Base-by-base conservation (phyloP, 2,797 vertebrate genomes). In the Halcyon leucocephala region DNA sequence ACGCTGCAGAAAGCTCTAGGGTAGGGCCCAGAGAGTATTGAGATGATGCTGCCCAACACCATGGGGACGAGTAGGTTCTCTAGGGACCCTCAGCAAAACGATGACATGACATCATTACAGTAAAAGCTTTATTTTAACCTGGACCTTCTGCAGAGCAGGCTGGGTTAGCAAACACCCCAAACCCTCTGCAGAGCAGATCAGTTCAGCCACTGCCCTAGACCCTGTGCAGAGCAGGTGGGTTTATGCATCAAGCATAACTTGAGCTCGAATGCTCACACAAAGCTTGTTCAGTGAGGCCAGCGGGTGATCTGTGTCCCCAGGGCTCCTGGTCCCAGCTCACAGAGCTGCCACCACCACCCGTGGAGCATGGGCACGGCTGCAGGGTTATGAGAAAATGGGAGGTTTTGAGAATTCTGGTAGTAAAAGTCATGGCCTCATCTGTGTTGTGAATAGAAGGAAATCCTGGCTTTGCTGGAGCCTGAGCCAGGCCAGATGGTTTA, bases 221-320 rank as follows among this genome's bases (percentile, higher is more conserved):
- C 24, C 48, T 71, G 26, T 76, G 48, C 44, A 51, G 42, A 62
- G 39, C 2, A 0, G 29, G 20, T 55, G 12, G 19, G 21, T 81
- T 61, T 44, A 52, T 25, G 13, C 6, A 1, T 35, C 29, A 55
- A 14, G 49, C n/a, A 10, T 21, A 10, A 25, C 14, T 17, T 44
- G 22, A 31, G 37, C 66, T 81, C 28, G 15, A 14, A 42, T 2
- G 12, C 2, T 1, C 7, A 3, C 13, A 4, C 8, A 31, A 10
- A 58, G 29, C 44, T 60, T 5, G 0, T n/a, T 33, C 3, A 4
- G 28, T 12, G 14, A 48, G 16, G 31, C 14, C 2, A 3, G 29
- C 5, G 8, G 6, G 7, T 21, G 46, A 17, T 33, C 41, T 19
- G 19, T 48, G 65, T 33, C 39, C 35, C 11, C 1, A 8, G 24